Evolutionary conservation across 2,113 vertebrate genomes (phyloP).

Genomic region (Calonectris borealis): DNA sequence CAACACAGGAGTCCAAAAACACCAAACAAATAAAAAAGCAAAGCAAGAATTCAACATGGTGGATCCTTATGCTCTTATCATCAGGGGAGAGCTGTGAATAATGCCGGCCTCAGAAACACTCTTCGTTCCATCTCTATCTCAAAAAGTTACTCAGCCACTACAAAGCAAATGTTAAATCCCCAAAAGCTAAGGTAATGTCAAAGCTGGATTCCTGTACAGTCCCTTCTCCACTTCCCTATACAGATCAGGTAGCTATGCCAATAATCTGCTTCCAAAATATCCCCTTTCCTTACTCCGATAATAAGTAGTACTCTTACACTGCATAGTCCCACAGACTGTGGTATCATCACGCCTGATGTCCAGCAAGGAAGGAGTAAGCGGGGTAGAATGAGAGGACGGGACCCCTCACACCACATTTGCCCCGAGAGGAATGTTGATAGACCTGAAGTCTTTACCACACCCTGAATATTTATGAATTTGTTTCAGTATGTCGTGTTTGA

Average conservation of each 20-base stretch:
- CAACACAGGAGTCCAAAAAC: background rate
- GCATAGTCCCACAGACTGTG: background rate
- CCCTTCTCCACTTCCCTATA: background rate
- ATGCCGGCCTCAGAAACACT: background rate
- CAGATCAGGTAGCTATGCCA: background rate
- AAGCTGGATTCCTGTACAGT: background rate
- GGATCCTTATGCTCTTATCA: background rate
- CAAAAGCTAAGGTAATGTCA: background rate
- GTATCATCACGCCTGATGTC: background rate
- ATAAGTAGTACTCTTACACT: too few relatives aligned
- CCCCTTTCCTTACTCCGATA: background rate
- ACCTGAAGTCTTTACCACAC: background rate
- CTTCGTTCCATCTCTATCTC: background rate
- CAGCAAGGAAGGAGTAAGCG: background rate
- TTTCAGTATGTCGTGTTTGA: background rate
- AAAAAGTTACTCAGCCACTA: background rate
- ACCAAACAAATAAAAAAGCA: background rate
- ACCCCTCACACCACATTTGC: background rate
- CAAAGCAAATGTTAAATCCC: background rate
- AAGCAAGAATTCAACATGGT: background rate
- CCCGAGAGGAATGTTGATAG: background rate
- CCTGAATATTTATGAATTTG: conserved; percentile 23
- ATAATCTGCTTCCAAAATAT: background rate
- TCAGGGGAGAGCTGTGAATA: background rate
- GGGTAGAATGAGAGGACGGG: background rate